These are phyloP conservation scores for Balaenoptera acutorostrata DNA, from an alignment of 2,113 vertebrate genomes.

Conservation along the genomic window DNA sequence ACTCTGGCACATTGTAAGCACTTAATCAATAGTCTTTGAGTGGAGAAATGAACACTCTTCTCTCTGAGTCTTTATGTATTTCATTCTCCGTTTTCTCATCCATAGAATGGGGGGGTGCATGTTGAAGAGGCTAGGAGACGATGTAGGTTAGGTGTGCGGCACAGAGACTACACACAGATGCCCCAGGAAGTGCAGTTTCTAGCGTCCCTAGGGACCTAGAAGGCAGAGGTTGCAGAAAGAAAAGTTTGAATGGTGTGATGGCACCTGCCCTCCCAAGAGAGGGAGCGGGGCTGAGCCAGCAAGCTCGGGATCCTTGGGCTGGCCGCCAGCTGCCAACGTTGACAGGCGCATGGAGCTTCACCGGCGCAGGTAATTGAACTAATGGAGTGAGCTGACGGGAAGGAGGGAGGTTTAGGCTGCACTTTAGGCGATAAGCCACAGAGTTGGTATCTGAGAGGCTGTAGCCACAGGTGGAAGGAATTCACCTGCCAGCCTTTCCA, in stretches of 20 bases:
- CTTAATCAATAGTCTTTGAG: neutral
- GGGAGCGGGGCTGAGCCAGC: neutral
- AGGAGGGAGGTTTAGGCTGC: neutral
- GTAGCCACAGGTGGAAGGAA: neutral
- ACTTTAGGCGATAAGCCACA: fast-evolving
- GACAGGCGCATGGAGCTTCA: neutral
- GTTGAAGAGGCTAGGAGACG: neutral
- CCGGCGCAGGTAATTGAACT: neutral
- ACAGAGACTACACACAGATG: neutral
- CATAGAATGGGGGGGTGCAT: neutral
- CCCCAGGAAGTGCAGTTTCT: neutral
- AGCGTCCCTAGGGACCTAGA: too few relatives aligned
- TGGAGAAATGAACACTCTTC: neutral
- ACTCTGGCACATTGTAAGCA: neutral
- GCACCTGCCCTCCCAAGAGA: neutral
- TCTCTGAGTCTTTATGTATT: neutral
- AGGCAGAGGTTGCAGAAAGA: neutral
- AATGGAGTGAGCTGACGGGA: neutral
- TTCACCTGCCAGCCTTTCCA: neutral
- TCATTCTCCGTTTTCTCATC: neutral
- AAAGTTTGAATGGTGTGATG: neutral
- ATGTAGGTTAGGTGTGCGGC: neutral
- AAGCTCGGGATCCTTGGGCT: neutral
- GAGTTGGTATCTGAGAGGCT: neutral
- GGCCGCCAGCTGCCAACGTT: neutral